Conservation (phyloP, 2,113 vertebrate genomes). For the Corythoichthys haematopterus region DNA sequence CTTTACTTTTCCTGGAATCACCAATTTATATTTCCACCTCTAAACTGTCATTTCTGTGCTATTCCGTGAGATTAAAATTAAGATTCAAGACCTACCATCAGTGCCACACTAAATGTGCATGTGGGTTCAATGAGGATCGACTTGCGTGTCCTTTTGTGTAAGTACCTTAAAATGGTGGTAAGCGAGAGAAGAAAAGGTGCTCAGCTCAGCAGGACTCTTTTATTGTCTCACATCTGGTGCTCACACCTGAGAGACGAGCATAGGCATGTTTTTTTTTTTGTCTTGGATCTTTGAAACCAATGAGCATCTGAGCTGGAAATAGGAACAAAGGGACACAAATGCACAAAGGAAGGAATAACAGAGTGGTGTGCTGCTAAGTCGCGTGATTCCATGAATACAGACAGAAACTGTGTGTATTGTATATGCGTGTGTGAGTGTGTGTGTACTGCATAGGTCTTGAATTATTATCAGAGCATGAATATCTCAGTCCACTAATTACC, state of each 20-base stretch:
- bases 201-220: conserved; percentile 18
- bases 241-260: conserved; percentile 28
- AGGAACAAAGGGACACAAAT: conserved; percentile 57
- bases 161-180: conserved; percentile 23
- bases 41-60: not conserved
- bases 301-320: conserved; percentile 26
- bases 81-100: not conserved
- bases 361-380: conserved; percentile 50
- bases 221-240: conserved; percentile 42
- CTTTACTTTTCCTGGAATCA: not conserved
- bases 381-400: conserved; percentile 41
- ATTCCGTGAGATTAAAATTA: not conserved
- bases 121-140: conserved; percentile 5
- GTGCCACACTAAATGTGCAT: not conserved
- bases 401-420: not conserved
- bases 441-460: conserved; percentile 11
- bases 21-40: not conserved
- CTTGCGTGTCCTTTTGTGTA: conserved; percentile 10
- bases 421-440: conserved; percentile 3
- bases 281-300: conserved; percentile 25
- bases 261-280: not conserved
- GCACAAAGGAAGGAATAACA: conserved; percentile 59
- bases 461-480: conserved; percentile 46
- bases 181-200: conserved; percentile 19
- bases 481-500: conserved; percentile 65